Conservation (phyloP, 2,797 vertebrate genomes). For the Myotis planiceps region DNA sequence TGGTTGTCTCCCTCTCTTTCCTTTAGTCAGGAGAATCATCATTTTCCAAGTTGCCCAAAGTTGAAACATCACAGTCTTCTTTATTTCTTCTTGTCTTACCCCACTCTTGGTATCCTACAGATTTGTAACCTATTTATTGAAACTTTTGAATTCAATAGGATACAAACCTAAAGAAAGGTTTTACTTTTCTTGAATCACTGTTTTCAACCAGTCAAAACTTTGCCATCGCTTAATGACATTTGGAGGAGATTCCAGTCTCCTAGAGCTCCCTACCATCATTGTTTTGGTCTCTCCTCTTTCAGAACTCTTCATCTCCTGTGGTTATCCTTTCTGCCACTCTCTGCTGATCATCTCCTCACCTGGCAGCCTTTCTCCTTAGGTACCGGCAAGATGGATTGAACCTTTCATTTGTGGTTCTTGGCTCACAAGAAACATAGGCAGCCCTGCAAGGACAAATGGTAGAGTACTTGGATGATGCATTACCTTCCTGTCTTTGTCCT, state of each 20-base stretch:
- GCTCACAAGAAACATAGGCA: neutral
- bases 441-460: neutral
- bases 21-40: neutral
- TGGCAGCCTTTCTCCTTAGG: neutral
- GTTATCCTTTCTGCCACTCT: neutral
- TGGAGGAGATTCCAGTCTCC: neutral
- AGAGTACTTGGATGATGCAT: neutral
- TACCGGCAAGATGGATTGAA: neutral
- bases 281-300: neutral
- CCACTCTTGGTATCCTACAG: neutral
- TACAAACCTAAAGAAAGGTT: neutral
- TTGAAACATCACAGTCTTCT: neutral
- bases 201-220: neutral
- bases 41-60: neutral
- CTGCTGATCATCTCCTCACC: neutral
- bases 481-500: neutral
- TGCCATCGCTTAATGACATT: neutral
- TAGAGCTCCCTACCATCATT: fast-evolving
- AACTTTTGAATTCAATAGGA: neutral
- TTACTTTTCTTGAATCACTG: neutral
- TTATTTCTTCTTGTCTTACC: neutral
- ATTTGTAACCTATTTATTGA: neutral
- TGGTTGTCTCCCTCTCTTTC: neutral
- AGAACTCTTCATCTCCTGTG: neutral
- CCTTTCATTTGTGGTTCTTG: neutral